Percentiles rank a stretch among this genome's conserved stretches.
These are phyloP conservation scores for Fissipunctia ypsillon DNA, from an alignment of 2,888 invertebrate genomes.

Conservation along the genomic window DNA sequence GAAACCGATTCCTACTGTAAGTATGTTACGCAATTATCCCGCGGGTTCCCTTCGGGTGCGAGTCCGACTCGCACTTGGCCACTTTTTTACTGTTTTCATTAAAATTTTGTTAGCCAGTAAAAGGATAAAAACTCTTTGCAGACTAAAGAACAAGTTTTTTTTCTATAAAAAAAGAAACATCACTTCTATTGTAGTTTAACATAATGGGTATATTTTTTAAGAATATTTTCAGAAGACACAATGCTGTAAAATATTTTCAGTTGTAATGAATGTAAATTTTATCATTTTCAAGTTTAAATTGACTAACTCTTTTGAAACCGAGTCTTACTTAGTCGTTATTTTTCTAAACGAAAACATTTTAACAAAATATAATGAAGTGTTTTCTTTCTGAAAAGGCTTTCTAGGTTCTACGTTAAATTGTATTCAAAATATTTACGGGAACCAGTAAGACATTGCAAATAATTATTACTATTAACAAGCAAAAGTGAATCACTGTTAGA, in stretches of 20 bases:
- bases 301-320: neutral
- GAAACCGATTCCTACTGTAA: too few relatives aligned
- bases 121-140: neutral
- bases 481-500: too few relatives aligned
- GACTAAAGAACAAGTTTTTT: neutral
- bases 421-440: too few relatives aligned
- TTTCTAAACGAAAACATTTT: conserved; percentile 7
- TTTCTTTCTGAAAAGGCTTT: neutral
- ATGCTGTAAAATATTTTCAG: conserved; percentile 19
- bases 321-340: conserved; percentile 1
- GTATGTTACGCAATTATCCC: too few relatives aligned
- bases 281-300: conserved; percentile 16
- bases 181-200: neutral
- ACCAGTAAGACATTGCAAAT: too few relatives aligned
- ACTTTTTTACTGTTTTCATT: conserved; percentile 20
- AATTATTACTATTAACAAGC: too few relatives aligned
- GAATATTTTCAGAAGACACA: conserved; percentile 18
- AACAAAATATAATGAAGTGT: neutral
- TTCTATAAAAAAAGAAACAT: neutral
- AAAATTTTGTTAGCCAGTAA: conserved; percentile 9
- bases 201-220: neutral
- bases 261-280: conserved; percentile 51
- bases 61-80: neutral
- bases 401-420: too few relatives aligned
- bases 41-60: too few relatives aligned